Evolutionary conservation across 2,113 vertebrate species (phyloP).

Genomic region (Hucho hucho): DNA sequence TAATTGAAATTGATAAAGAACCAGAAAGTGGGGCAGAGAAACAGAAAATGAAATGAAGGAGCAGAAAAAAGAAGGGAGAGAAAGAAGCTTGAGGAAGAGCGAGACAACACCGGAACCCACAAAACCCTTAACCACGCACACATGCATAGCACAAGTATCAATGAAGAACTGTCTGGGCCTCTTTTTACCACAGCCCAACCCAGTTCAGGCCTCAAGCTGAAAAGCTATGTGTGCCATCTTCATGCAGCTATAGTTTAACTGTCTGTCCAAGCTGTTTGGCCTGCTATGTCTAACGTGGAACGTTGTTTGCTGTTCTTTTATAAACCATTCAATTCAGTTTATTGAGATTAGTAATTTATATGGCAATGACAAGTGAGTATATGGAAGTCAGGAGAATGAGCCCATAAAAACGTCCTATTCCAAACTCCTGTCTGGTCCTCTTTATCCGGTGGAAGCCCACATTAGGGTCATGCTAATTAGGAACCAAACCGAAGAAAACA

Average conservation of each 20-base stretch:
- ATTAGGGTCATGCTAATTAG: no score
- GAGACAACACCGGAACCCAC: background rate
- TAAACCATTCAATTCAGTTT: background rate
- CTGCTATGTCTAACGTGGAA: no score
- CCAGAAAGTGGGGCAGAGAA: background rate
- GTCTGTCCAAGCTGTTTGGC: no score
- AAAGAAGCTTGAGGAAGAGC: background rate
- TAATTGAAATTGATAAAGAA: background rate
- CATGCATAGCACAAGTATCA: background rate
- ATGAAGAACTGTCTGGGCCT: no score
- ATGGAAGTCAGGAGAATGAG: no score
- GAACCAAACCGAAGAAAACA: no score
- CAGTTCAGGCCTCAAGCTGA: no score
- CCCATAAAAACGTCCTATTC: background rate
- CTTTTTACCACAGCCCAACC: no score
- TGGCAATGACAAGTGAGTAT: background rate
- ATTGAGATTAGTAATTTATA: background rate
- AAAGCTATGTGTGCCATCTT: no score
- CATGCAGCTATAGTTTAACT: no score
- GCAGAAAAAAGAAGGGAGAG: background rate
- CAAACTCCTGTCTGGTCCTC: background rate
- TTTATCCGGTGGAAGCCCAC: no score
- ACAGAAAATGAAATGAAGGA: background rate
- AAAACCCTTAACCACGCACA: background rate
- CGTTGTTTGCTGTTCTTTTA: background rate